Evolutionary conservation across 2,113 vertebrate genomes (phyloP).

Genomic region (Irena cyanogastra): DNA sequence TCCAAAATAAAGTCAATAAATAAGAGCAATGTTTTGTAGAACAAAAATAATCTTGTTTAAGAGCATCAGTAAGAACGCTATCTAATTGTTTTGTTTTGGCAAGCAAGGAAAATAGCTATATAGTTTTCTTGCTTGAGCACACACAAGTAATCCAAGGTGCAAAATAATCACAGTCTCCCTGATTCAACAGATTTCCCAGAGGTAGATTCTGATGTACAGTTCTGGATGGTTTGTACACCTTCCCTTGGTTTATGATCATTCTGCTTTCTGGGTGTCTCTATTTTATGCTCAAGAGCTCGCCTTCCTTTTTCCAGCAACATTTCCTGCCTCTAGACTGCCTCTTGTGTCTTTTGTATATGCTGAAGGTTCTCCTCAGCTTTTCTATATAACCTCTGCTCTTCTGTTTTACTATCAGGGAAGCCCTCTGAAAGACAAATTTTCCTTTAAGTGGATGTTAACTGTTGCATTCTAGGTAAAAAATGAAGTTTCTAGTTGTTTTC

Average conservation of each 20-base stretch:
- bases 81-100: background rate
- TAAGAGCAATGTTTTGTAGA: background rate
- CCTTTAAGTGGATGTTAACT: background rate
- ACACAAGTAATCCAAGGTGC: conserved; percentile 6
- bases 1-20: background rate
- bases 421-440: background rate
- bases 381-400: background rate
- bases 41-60: background rate
- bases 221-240: background rate
- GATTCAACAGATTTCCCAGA: conserved; percentile 11
- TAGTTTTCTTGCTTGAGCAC: conserved; percentile 32
- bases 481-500: background rate
- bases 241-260: background rate
- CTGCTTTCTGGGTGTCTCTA: background rate
- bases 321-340: background rate
- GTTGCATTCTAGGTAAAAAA: background rate
- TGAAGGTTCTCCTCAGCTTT: background rate
- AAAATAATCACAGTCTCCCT: background rate
- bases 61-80: background rate
- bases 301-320: background rate
- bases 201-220: background rate
- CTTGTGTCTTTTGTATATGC: background rate
- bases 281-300: background rate
- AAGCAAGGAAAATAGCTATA: background rate
- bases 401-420: background rate